Conservation (phyloP, 2,113 vertebrate species). For the Benthochromis sp. region DNA sequence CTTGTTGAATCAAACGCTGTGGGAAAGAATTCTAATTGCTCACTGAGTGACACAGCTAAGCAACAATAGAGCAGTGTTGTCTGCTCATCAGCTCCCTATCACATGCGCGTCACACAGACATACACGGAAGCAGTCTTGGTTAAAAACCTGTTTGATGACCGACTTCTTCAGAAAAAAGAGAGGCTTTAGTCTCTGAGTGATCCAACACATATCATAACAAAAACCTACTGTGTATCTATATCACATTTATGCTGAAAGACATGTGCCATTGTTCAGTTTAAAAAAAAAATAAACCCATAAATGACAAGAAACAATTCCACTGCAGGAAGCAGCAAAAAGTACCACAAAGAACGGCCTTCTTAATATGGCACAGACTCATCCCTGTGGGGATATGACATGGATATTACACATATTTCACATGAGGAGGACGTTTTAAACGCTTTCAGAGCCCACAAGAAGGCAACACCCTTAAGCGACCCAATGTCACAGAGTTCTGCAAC, state of each 20-base stretch:
- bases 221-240: background rate
- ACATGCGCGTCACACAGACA: background rate
- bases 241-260: background rate
- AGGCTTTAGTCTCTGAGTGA: background rate
- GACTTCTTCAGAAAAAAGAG: background rate
- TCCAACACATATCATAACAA: background rate
- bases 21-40: constrained; percentile 5
- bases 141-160: background rate
- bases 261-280: background rate
- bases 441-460: background rate
- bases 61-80: background rate
- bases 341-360: background rate
- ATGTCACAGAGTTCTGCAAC: background rate
- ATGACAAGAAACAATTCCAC: background rate
- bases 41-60: background rate
- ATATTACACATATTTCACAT: constrained; percentile 12
- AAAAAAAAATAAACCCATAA: background rate
- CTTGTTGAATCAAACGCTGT: background rate
- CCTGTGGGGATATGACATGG: constrained; percentile 15
- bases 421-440: constrained; percentile 12
- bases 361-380: background rate
- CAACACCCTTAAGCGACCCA: constrained; percentile 19
- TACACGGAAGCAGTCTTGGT: background rate
- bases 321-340: background rate
- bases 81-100: background rate